A percentile compares a stretch with the other conserved stretches of the same genome.
Conservation (phyloP, 2,113 vertebrate species). For the Catagonus wagneri region DNA sequence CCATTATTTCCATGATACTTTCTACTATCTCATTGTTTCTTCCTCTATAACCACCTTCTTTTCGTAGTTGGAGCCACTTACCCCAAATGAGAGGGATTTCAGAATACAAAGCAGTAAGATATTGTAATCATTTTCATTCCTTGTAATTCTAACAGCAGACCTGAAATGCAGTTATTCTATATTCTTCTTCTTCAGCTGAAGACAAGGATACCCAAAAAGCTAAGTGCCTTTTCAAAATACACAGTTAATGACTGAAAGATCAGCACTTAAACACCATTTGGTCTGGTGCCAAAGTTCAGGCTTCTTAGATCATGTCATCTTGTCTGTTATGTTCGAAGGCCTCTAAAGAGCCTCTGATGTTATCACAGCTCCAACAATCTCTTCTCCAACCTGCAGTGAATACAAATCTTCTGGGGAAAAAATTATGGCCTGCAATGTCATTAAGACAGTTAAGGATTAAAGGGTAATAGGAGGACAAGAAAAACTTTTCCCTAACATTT, state of each 20-base stretch:
- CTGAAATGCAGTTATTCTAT: background rate
- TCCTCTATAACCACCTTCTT: background rate
- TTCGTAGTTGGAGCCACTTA: background rate
- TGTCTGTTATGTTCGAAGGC: background rate
- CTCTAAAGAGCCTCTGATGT: background rate
- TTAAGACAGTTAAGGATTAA: background rate
- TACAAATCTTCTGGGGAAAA: background rate
- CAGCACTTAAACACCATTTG: background rate
- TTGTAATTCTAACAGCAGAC: background rate
- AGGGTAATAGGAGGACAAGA: background rate
- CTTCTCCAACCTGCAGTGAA: background rate
- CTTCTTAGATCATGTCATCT: background rate
- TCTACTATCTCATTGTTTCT: background rate
- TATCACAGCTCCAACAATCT: background rate
- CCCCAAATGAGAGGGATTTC: background rate
- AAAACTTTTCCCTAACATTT: slow-evolving; percentile 33
- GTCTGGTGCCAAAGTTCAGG: background rate
- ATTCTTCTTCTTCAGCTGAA: slow-evolving; percentile 4
- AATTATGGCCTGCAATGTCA: background rate
- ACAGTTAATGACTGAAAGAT: background rate
- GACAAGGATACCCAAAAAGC: background rate
- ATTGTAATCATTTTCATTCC: background rate
- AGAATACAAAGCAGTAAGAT: slow-evolving; percentile 39
- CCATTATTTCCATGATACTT: background rate
- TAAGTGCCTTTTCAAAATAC: slow-evolving; percentile 53